Conservation (phyloP, 2,797 vertebrate genomes). For the Crypturellus tataupa region DNA sequence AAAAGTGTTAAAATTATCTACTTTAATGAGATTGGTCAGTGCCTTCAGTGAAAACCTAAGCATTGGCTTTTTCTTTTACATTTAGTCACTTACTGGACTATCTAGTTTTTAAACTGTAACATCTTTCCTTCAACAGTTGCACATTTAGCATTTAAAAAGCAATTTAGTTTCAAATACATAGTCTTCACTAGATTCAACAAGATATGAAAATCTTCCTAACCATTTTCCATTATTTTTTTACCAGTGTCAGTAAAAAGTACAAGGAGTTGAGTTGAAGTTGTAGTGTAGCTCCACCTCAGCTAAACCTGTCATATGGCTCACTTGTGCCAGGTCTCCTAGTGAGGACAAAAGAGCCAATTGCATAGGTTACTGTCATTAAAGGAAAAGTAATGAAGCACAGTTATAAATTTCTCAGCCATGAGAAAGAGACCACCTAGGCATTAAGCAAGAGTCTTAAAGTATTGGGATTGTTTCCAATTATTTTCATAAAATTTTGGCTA, state of each 20-base stretch:
- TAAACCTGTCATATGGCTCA: neutral
- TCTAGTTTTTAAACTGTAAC: neutral
- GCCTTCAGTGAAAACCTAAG: neutral
- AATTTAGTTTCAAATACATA: neutral
- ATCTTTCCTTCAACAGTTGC: neutral
- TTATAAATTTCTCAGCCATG: neutral
- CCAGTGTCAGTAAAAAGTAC: neutral
- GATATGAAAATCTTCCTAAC: neutral
- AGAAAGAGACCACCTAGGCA: neutral
- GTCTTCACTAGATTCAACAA: neutral
- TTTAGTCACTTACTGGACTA: neutral
- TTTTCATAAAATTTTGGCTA: slow-evolving; percentile 14
- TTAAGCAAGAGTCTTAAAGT: neutral
- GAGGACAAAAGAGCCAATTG: neutral
- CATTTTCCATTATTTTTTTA: neutral
- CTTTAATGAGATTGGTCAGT: neutral
- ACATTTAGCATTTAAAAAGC: neutral
- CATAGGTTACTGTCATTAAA: neutral
- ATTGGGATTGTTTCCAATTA: neutral
- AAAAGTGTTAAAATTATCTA: neutral
- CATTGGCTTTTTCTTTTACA: neutral
- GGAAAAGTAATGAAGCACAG: neutral
- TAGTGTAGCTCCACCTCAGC: neutral
- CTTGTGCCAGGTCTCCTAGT: neutral
- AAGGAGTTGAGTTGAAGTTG: neutral